Base-by-base conservation (phyloP, 2,113 vertebrate genomes). In the Chaetura pelagica region DNA sequence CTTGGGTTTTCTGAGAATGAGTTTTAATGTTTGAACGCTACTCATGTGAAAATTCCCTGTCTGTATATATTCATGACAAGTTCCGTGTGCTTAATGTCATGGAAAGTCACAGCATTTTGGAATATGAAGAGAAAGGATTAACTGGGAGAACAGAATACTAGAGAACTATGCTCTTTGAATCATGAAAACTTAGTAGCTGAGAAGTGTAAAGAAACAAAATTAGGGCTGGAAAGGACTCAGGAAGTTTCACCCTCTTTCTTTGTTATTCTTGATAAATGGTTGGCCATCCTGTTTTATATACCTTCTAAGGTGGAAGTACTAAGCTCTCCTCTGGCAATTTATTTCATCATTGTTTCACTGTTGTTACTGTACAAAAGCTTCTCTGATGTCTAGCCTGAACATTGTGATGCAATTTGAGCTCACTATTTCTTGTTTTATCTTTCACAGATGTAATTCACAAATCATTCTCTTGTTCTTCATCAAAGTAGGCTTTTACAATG, bases 11-110 rank as follows among this genome's bases (percentile, higher is more conserved):
- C 77, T 61, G 64, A 71, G 63, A 92, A 84, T 38, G 22, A 87
- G 34, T 90, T 93, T 62, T 63, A 84, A 81, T 78, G 73, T 93
- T 95, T 86, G 83, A 86, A 46, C 0, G 10, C 59, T 86, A 23
- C 82, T 87, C 40, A 44, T 35, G 46, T 79, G 93, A 89, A 89
- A 93, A 82, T 94, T 89, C 68, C 72, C 26, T 38, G 42, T 74
- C 86, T 57, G 40, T 93, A 81, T 80, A 68, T 94, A 93, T 89
- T 96, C 86, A 91, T 91, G 49, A 61, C 69, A 84, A 84, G 61
- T 35, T 92, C 76, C 42, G 69, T 78, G 54, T 52, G 72, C 79
- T 74, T 78, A 63, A 73, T 93, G 87, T 84, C 89, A 42, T 14
- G 62, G 67, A 80, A 96, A 84, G 92, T 68, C 91, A 46, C 27